These are phyloP conservation scores for Hoplostethus atlanticus DNA, from an alignment of 2,797 vertebrate species.

Conservation along the genomic window DNA sequence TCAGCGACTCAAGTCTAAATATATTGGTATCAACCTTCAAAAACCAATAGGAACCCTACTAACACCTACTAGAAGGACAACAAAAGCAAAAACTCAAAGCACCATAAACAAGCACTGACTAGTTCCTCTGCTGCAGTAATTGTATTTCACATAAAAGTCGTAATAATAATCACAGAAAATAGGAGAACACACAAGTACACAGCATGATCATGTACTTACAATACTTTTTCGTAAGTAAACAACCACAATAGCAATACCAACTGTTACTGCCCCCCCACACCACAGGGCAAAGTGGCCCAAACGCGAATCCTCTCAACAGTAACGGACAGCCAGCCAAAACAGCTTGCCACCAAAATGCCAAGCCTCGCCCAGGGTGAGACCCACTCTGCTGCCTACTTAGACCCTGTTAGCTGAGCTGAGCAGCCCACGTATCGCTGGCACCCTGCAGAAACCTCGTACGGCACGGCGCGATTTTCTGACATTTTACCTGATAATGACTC, in stretches of 20 bases:
- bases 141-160: too few species aligned
- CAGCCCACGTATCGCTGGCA: conserved; percentile 1
- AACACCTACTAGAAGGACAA: too few species aligned
- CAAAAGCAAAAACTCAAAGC: too few species aligned
- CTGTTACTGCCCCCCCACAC: neutral
- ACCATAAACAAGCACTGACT: too few species aligned
- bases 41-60: too few species aligned
- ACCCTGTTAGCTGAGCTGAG: conserved; percentile 15
- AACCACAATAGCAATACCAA: neutral
- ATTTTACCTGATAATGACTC: neutral
- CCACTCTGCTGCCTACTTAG: neutral
- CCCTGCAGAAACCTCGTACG: neutral
- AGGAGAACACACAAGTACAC: too few species aligned
- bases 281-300: conserved; percentile 5
- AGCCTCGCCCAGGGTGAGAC: conserved; percentile 22
- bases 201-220: too few species aligned
- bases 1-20: too few species aligned
- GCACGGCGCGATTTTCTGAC: neutral
- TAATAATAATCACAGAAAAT: too few species aligned
- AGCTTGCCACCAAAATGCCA: conserved; percentile 42
- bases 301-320: conserved; percentile 45
- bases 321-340: conserved; percentile 40
- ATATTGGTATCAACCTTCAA: too few species aligned
- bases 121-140: too few species aligned
- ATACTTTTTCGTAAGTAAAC: neutral